Percentiles rank a stretch among this genome's conserved stretches.
These are phyloP conservation scores for Poecilia gillii DNA, from an alignment of 2,797 vertebrate genomes.

Conservation along the genomic window DNA sequence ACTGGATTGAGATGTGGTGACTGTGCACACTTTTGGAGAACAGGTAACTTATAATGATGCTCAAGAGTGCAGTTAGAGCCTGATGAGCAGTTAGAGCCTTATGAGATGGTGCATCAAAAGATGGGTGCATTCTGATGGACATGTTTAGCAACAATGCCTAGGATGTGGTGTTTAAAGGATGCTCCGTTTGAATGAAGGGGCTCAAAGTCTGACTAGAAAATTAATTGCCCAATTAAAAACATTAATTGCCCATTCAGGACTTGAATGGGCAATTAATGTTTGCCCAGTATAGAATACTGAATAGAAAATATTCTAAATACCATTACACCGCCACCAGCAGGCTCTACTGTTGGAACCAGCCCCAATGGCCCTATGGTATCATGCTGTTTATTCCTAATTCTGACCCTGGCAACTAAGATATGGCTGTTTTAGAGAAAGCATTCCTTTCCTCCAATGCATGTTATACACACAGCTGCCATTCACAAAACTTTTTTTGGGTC, in stretches of 20 bases:
- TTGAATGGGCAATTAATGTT: no score
- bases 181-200: background rate
- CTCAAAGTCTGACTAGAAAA: background rate
- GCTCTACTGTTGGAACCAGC: background rate
- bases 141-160: background rate
- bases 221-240: no score
- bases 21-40: background rate
- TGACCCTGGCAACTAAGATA: background rate
- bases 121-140: constrained; percentile 21
- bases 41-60: constrained; percentile 1
- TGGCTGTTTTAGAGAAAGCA: no score
- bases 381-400: background rate
- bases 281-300: background rate
- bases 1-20: background rate
- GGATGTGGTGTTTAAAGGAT: background rate
- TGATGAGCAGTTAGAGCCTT: background rate
- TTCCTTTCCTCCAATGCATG: no score
- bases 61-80: background rate
- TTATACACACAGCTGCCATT: no score
- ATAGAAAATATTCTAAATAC: background rate
- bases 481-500: no score
- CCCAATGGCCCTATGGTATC: background rate
- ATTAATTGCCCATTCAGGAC: no score
- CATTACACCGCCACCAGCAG: background rate
- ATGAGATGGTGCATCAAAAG: constrained; percentile 32